Percentiles rank a stretch among this genome's conserved stretches.
Conservation (phyloP, 2,113 vertebrate species). For the Oceanodroma tethys region DNA sequence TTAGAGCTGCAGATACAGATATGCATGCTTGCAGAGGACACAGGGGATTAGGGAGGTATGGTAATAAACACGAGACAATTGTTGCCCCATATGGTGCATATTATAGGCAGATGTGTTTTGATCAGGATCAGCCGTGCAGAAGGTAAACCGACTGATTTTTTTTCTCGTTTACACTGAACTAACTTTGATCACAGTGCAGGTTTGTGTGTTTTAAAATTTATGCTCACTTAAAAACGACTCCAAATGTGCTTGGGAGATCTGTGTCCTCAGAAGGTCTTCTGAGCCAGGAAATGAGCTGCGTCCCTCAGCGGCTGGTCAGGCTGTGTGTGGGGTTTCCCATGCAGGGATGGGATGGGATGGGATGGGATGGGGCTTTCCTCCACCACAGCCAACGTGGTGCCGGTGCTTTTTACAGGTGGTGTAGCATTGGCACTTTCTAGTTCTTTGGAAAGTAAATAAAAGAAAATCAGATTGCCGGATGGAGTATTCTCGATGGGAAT, state of each 20-base stretch:
- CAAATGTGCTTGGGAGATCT: background rate
- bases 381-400: accelerated
- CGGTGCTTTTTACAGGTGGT: background rate
- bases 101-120: conserved; percentile 20
- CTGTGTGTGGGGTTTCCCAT: background rate
- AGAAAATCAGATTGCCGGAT: background rate
- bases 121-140: background rate
- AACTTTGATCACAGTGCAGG: background rate
- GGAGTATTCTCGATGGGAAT: background rate
- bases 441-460: background rate
- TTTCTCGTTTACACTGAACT: background rate
- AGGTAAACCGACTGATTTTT: background rate
- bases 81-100: background rate
- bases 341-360: background rate
- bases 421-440: background rate
- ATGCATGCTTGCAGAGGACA: background rate
- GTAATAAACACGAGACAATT: background rate
- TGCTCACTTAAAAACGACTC: background rate
- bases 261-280: background rate
- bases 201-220: background rate
- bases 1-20: background rate
- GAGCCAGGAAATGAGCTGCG: background rate
- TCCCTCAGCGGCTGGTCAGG: accelerated
- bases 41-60: background rate
- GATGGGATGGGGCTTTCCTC: background rate